Evolutionary conservation across 2,888 invertebrate genomes (phyloP), one percentile per base, ranked within the genome.

Genomic region (Torymus tubicola): DNA sequence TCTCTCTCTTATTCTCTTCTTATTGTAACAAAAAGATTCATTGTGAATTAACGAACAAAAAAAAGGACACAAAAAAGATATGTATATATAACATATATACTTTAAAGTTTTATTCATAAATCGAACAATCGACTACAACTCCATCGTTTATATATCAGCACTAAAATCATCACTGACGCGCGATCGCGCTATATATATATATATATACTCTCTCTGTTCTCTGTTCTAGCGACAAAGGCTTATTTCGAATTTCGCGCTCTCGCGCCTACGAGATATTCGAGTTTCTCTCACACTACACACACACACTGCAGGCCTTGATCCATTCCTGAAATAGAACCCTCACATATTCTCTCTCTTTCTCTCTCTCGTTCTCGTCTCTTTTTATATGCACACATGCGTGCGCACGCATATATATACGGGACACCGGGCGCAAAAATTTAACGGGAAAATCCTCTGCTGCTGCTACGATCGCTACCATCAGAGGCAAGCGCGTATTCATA

Each of bases 221-320:
- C 31, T 31, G n/a, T n/a, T 31, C 2, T 3, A 2, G 31, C 31
- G 2, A 61, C 58, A 74, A 75, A 68, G 75, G 75, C 60, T 42
- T 16, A 75, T 24, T 60, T 52, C 42, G 53, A 75, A 11, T 71
- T 57, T 31, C 64, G 53, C 8, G 5, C 55, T 1, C 13, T 2
- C 10, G 10, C 24, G 21, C 60, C 31, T 8, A 31, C 31, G 31
- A 31, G 67, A 13, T 60, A 53, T 60, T 67, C 52, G 24, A 3
- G 24, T 14, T 12, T 18, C 2, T 55, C 64, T 16, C 60, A 5
- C 18, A 69, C n/a, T n/a, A n/a, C n/a, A n/a, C n/a, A n/a, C n/a
- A n/a, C n/a, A n/a, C n/a, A n/a, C n/a, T n/a, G n/a, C n/a, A n/a
- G 65, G 52, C 77, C 77, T 71, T 71, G 77, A 78, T 78, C 57